These are phyloP conservation scores for Lophochroa leadbeateri DNA, from an alignment of 2,113 vertebrate genomes.

Conservation along the genomic window DNA sequence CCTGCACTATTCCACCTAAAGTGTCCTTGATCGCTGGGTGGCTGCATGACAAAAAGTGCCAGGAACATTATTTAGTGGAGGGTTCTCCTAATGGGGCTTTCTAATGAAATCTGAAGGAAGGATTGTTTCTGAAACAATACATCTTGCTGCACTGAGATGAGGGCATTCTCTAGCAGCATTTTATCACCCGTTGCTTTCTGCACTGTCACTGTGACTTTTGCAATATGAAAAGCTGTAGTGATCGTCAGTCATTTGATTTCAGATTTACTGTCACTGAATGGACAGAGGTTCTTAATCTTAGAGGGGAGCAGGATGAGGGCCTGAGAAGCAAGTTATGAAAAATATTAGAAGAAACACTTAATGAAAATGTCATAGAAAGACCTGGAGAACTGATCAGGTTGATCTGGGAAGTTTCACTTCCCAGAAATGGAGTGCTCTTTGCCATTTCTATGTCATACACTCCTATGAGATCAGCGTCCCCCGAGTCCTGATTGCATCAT, in stretches of 20 bases:
- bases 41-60: background rate
- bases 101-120: background rate
- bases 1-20: background rate
- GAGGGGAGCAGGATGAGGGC: background rate
- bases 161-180: background rate
- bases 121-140: background rate
- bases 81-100: background rate
- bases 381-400: background rate
- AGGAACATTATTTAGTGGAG: background rate
- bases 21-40: background rate
- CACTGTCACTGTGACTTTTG: background rate
- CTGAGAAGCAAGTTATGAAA: background rate
- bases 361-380: background rate
- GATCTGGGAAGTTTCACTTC: background rate
- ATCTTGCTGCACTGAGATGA: background rate
- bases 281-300: background rate
- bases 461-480: constrained; percentile 10
- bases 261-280: background rate
- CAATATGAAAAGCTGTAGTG: background rate
- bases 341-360: background rate
- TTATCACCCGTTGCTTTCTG: background rate
- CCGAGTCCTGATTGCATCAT: background rate
- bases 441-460: background rate
- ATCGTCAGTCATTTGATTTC: background rate
- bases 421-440: background rate